Evolutionary conservation across 1,140 invertebrate genomes (phyloP), one percentile per base, ranked within the genome.

Genomic region (Sinella curviseta): DNA sequence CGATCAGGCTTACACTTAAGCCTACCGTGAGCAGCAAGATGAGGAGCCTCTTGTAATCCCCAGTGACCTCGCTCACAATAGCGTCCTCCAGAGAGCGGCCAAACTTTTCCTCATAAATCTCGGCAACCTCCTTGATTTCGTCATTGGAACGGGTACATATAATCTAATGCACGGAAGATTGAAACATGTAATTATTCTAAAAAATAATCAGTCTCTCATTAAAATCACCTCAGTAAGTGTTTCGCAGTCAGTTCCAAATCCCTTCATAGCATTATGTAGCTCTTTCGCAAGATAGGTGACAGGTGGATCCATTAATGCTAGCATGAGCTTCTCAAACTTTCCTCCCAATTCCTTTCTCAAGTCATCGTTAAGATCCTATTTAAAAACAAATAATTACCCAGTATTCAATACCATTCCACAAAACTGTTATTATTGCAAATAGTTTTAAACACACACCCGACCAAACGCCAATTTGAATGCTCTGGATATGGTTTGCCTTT

Each of bases 331-430:
- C 86, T 98, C 94, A 85, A 97, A 97, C 84, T 96, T 94, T 34
- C 96, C 96, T 83, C 91, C 92, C 2, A 95, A 89, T 87, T 98
- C 96, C 77, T 93, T 94, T 85, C 96, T 95, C 80, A 98, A 88
- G 82, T 97, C 94, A 79, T 93, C 92, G 36, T 95, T 90, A 60
- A 98, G 88, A 87, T 97, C 95, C 93, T 97, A 85, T 60, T n/a
- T n/a, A n/a, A n/a, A n/a, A n/a, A 60, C 12, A 60, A n/a, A 16
- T 16, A 4, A 26, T 60, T n/a, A 16, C 4, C 8, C 4, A 60
- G 24, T n/a, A 14, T 31, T 17, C 3, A 33, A 70, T 70, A 30
- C 30, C 30, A 31, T 70, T 8, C 8, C 3, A 31, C 65, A 8
- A 33, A 17, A 70, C 8, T 17, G 4, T 17, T 70, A 4, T 70